phyloP scores from a whole-genome alignment of 2,888 invertebrate species.

The Lamellibrachia satsuma region DNA sequence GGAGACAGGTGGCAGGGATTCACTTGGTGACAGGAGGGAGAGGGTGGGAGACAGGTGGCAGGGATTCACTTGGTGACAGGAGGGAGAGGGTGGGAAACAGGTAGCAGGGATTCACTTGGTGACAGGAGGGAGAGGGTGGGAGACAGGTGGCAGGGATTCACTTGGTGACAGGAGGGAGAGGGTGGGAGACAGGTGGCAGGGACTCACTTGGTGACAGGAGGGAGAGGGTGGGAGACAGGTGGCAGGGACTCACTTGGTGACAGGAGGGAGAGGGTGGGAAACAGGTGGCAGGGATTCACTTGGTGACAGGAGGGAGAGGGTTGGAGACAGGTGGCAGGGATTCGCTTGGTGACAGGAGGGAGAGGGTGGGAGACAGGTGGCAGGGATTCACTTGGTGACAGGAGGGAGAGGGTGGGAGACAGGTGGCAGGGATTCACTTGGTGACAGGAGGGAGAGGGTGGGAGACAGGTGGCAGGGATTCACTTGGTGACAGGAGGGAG shows the following conservation, averaged over 20 bases:
- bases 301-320: conserved; percentile 49
- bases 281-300: conserved; percentile 41
- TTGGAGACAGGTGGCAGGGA: neutral
- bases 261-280: conserved; percentile 34
- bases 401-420: neutral
- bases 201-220: conserved; percentile 48
- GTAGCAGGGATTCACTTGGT: conserved; percentile 48
- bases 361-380: neutral
- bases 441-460: conserved; percentile 46
- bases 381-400: conserved; percentile 55
- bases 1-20: conserved; percentile 24
- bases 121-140: conserved; percentile 43
- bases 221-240: neutral
- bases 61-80: conserved; percentile 55
- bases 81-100: neutral
- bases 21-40: conserved; percentile 55
- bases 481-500: no score
- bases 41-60: neutral
- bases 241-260: conserved; percentile 52
- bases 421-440: conserved; percentile 45
- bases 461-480: neutral
- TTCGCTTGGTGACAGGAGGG: conserved; percentile 56
- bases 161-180: conserved; percentile 53
- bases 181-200: neutral
- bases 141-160: conserved; percentile 32